Conservation (phyloP, 2,888 invertebrate genomes). For the Papilio gigon region DNA sequence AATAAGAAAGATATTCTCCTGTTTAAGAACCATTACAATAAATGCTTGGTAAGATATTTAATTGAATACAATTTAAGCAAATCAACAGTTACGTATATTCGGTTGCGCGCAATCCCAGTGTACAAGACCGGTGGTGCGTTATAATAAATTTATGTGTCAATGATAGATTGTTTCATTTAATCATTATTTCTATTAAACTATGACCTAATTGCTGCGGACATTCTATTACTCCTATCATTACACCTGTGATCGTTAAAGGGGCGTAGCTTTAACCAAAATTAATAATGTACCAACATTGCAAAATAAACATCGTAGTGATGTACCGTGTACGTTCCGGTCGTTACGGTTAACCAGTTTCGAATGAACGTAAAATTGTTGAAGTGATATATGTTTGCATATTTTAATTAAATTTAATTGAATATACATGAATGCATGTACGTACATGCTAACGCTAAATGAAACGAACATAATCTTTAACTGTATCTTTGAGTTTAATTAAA, state of each 20-base stretch:
- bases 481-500: neutral
- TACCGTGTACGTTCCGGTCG: conserved; percentile 11
- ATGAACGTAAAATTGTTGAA: conserved; percentile 22
- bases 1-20: too few species aligned
- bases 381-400: conserved; percentile 1
- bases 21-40: neutral
- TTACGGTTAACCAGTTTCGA: conserved; percentile 35
- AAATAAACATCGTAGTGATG: conserved; percentile 34
- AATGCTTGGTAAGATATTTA: neutral
- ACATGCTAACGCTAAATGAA: neutral
- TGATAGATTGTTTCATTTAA: conserved; percentile 46
- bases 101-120: conserved; percentile 5
- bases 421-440: neutral
- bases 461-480: neutral
- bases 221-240: conserved; percentile 53
- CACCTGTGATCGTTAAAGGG: conserved; percentile 49
- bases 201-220: conserved; percentile 47
- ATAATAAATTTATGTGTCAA: conserved; percentile 21
- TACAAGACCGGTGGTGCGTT: neutral
- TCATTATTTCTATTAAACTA: conserved; percentile 47
- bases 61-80: conserved; percentile 1
- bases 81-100: conserved; percentile 5
- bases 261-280: conserved; percentile 27
- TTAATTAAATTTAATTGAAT: neutral
- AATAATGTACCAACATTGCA: conserved; percentile 36